Evolutionary conservation across 1,140 invertebrate genomes (phyloP), one percentile per base, ranked within the genome.

Genomic region (Drosophila truncata): DNA sequence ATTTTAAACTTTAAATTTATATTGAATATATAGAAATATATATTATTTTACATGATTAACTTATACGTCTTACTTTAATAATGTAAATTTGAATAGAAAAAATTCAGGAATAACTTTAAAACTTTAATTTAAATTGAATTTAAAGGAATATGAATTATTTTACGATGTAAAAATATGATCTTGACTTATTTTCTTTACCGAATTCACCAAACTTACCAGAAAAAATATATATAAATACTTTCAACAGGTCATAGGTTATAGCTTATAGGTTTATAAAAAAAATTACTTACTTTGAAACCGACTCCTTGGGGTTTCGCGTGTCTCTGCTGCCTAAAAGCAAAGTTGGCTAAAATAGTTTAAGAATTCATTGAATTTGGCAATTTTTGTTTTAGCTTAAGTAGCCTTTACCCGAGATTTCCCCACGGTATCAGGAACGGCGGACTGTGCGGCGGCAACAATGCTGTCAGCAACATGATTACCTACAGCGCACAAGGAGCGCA

Each of bases 381-480:
- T 55, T 37, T 55, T 55, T 37, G 50, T 63, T 35, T 35, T 37
- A 35, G 31, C n/a, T 29, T 55, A 35, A 37, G 13, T n/a, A 20
- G 18, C 18, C 25, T 37, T 13, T 46, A 5, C 27, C 33, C 10
- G 2, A 49, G 9, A 58, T 27, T 16, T 37, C 31, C 39, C 8
- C 35, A 58, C 44, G 66, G 69, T 60, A 49, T 70, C 41, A 59
- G 27, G 27, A 41, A 41, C 41, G 73, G 67, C 47, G 67, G 82
- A 42, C 39, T 42, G 13, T 35, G 39, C 44, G 73, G 67, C 47
- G 67, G 82, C 74, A 86, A 85, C 82, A 85, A 86, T 86, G 78
- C 83, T 87, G 83, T 87, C 83, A 84, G 80, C 83, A 87, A 88
- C 83, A 87, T 87, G 80, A 87, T 87, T 87, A 87, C 84, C 80